These are phyloP conservation scores for Lepidurus arcticus DNA, from an alignment of 1,140 invertebrate species.

Conservation along the genomic window DNA sequence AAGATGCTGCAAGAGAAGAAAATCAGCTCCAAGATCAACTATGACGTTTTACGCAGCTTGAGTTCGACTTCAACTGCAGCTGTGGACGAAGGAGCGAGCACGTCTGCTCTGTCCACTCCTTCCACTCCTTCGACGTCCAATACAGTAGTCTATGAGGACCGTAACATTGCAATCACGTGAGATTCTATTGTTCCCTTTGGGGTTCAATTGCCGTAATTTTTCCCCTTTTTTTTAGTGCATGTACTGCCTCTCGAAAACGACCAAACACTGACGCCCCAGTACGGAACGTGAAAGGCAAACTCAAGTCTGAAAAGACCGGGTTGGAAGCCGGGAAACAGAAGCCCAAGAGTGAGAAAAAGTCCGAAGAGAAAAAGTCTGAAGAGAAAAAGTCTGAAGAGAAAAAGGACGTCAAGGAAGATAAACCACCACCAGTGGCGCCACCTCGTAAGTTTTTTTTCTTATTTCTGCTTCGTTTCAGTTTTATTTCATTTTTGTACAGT, in stretches of 20 bases:
- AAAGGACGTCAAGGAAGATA: neutral
- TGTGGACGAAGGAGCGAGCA: conserved; percentile 12
- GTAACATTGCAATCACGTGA: neutral
- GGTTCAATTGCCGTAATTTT: neutral
- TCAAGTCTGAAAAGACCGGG: conserved; percentile 30
- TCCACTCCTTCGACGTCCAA: neutral
- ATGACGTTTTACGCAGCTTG: conserved; percentile 86
- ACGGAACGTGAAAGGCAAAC: conserved; percentile 28
- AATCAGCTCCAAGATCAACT: conserved; percentile 95
- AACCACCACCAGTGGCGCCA: neutral
- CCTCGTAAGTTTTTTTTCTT: neutral
- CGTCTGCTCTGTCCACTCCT: neutral
- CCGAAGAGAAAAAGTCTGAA: conserved; percentile 27
- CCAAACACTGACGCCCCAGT: conserved; percentile 28
- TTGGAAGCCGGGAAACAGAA: conserved; percentile 31
- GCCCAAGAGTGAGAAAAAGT: conserved; percentile 33
- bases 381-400: conserved; percentile 32
- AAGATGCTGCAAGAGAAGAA: conserved; percentile 92
- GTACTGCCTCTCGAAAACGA: conserved; percentile 6
- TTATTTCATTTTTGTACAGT: too few relatives aligned
- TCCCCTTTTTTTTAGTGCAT: neutral
- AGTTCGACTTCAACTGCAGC: conserved; percentile 44
- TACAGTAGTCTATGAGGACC: neutral
- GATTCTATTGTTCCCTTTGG: neutral
- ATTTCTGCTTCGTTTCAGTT: too few relatives aligned